Evolutionary conservation across 2,113 vertebrate genomes (phyloP).

Genomic region (Burhinus bistriatus): DNA sequence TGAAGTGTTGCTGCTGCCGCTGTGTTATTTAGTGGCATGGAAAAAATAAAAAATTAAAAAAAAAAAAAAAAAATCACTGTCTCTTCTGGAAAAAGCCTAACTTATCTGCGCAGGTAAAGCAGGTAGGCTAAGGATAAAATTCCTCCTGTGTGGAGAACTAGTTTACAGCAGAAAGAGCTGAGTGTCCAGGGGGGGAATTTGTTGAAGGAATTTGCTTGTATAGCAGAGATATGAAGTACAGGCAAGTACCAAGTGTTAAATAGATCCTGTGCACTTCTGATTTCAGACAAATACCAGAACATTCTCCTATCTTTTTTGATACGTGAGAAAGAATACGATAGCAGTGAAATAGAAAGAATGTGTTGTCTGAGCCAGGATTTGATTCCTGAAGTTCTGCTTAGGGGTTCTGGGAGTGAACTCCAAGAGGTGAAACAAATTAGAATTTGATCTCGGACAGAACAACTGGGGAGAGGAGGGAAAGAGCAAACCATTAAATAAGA

Average conservation of each 20-base stretch:
- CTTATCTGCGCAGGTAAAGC: not conserved
- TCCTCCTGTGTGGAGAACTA: not conserved
- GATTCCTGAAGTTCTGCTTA: not conserved
- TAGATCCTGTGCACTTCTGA: not conserved
- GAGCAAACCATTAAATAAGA: constrained; percentile 33
- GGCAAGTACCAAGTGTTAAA: not conserved
- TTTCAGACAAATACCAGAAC: not conserved
- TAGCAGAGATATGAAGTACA: not conserved
- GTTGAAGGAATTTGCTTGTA: not conserved
- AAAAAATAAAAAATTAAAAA: not conserved
- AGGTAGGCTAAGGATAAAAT: not conserved
- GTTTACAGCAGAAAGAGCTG: not conserved
- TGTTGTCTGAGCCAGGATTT: not conserved
- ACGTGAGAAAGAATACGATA: not conserved
- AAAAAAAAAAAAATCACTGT: not conserved
- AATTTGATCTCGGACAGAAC: not conserved
- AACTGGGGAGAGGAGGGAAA: not conserved
- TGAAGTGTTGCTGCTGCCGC: not conserved
- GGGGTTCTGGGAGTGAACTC: not conserved
- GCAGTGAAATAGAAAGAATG: not conserved
- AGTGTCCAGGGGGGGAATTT: not conserved
- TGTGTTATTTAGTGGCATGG: not conserved
- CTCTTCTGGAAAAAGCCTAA: not conserved
- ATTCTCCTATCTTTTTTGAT: not conserved
- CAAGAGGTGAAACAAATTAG: not conserved